A percentile compares a stretch with the other conserved stretches of the same genome.
phyloP scores from a whole-genome alignment of 2,888 invertebrate species.

The Volucella inanis region DNA sequence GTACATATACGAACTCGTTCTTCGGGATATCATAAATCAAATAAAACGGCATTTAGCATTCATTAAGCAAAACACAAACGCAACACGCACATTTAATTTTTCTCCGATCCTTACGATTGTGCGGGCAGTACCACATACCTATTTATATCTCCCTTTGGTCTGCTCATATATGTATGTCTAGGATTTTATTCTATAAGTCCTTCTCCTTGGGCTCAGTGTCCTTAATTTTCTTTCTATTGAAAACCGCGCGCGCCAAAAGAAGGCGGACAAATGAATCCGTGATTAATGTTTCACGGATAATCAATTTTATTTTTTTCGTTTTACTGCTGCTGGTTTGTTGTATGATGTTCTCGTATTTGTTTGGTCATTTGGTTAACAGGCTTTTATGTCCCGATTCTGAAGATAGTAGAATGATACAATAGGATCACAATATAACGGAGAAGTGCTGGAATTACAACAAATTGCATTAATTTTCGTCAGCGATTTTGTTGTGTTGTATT shows the following conservation, averaged over 20 bases:
- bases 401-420: constrained; percentile 6
- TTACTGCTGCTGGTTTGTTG: neutral
- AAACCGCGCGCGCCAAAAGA: constrained; percentile 42
- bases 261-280: constrained; percentile 56
- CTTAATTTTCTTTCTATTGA: constrained; percentile 56
- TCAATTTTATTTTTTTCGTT: constrained; percentile 45
- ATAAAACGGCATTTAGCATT: constrained; percentile 73
- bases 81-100: constrained; percentile 51
- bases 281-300: constrained; percentile 70
- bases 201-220: too few relatives aligned
- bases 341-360: neutral
- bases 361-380: constrained; percentile 51
- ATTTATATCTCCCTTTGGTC: too few relatives aligned
- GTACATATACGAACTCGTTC: neutral
- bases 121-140: too few relatives aligned
- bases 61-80: constrained; percentile 68
- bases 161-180: too few relatives aligned
- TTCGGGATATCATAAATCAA: constrained; percentile 62
- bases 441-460: constrained; percentile 12
- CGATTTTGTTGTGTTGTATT: constrained; percentile 5
- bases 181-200: too few relatives aligned
- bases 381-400: neutral
- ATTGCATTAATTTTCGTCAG: constrained; percentile 63
- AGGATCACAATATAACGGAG: constrained; percentile 47
- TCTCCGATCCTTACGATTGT: constrained; percentile 12